Evolutionary conservation across 2,797 vertebrate genomes (phyloP), one percentile per base, ranked within the genome.

Genomic region (Coilia nasus): DNA sequence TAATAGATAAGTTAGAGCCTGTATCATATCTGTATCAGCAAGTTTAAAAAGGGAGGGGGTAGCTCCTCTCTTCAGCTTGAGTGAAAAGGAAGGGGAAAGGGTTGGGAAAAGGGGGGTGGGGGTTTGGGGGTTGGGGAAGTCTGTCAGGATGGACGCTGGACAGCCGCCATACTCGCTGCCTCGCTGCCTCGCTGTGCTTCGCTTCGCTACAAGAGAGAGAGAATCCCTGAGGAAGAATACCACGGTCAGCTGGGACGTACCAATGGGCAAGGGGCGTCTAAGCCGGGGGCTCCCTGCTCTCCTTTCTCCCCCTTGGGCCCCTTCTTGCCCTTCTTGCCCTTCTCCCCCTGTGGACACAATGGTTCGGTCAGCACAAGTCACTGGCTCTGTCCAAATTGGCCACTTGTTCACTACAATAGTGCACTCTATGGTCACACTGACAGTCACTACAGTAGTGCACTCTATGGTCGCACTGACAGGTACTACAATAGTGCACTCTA

Each of bases 261-360:
- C 98, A 99, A 98, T 91, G 98, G 98, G 96, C 98, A 99, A 95
- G 98, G 98, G 95, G 98, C 98, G 97, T 99, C 98, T 98, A 99
- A 99, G 99, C 98, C 98, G 94, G 98, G 98, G 92, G 98, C 98
- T 97, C 98, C 98, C 97, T 99, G 98, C 97, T 99, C 98, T 98
- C 98, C 98, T 99, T 99, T 99, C 97, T 99, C 98, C 96, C 98
- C 98, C 97, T 99, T 99, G 95, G 98, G 98, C 96, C 98, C 98
- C 95, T 99, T 99, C 99, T 98, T 99, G 96, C 98, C 98, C 97
- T 99, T 99, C 97, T 99, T 99, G 97, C 98, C 98, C 98, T 98
- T 99, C 97, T 99, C 98, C 97, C 98, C 98, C 98, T 99, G 98
- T 95, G 97, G 91, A 99, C 96, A 98, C 96, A 99, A 99, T 50